Evolutionary conservation across 1,140 invertebrate genomes (phyloP).

Genomic region (Euwallacea similis): DNA sequence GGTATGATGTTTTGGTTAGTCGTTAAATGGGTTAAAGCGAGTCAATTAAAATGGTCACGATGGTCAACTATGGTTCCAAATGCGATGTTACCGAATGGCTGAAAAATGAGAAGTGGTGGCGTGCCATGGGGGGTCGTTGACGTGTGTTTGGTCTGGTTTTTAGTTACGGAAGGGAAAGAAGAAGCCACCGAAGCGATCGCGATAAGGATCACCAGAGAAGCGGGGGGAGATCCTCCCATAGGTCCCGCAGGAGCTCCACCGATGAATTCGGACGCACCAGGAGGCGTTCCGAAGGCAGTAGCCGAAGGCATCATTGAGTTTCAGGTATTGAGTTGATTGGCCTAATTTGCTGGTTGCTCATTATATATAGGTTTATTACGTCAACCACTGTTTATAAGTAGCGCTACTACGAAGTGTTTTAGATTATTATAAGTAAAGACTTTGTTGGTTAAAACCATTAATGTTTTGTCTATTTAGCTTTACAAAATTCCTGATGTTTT

Average conservation of each 20-base stretch:
- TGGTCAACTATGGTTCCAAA: conserved; percentile 26
- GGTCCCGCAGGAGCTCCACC: conserved; percentile 46
- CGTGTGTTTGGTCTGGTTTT: conserved; percentile 47
- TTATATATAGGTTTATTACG: too few relatives aligned
- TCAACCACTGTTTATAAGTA: too few relatives aligned
- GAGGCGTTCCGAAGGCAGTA: conserved; percentile 43
- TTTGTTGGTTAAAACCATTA: too few relatives aligned
- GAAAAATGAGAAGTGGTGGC: conserved; percentile 37
- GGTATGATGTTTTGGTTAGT: conserved; percentile 55
- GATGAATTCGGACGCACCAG: conserved; percentile 46
- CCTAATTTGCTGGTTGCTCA: not conserved
- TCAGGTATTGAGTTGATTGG: not conserved
- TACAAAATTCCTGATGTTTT: too few relatives aligned
- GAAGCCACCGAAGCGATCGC: conserved; percentile 46
- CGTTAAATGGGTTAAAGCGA: conserved; percentile 37
- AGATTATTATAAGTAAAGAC: too few relatives aligned
- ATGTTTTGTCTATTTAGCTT: too few relatives aligned
- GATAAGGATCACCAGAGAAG: conserved; percentile 45
- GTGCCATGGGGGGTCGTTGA: conserved; percentile 16
- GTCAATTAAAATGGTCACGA: conserved; percentile 34
- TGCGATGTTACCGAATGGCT: conserved; percentile 13
- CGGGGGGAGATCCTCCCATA: conserved; percentile 43
- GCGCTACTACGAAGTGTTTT: too few relatives aligned
- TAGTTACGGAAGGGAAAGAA: conserved; percentile 52
- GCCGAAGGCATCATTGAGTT: conserved; percentile 47